Percentiles rank a stretch among this genome's conserved stretches.
Evolutionary conservation across 1,140 invertebrate species (phyloP).

Genomic region (Lepidotrigona ventralis): DNA sequence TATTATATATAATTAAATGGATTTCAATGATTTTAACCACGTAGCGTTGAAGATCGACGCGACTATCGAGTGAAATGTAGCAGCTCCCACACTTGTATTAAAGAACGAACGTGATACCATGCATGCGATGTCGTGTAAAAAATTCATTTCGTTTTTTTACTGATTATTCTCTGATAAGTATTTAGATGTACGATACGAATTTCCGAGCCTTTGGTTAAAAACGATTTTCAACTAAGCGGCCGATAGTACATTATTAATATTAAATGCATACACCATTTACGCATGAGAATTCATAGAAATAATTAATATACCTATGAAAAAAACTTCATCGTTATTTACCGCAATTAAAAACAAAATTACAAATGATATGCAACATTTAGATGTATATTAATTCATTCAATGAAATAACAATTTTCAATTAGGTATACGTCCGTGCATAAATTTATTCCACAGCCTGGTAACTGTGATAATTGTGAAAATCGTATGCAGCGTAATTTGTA

Average conservation of each 20-base stretch:
- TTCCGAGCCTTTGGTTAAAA: not conserved
- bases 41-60: not conserved
- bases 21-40: too few relatives aligned
- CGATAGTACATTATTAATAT: not conserved
- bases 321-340: too few relatives aligned
- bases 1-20: not conserved
- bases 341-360: too few relatives aligned
- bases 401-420: too few relatives aligned
- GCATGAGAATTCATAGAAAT: not conserved
- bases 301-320: not conserved
- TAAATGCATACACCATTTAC: not conserved
- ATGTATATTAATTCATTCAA: too few relatives aligned
- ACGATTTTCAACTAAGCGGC: not conserved
- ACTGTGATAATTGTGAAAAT: too few relatives aligned
- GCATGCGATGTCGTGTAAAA: conserved; percentile 49
- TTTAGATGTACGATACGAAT: not conserved
- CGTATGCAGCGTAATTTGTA: too few relatives aligned
- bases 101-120: not conserved
- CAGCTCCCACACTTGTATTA: not conserved
- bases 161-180: conserved; percentile 43
- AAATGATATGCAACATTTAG: too few relatives aligned
- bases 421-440: too few relatives aligned
- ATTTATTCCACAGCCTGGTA: too few relatives aligned
- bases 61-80: not conserved
- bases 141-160: conserved; percentile 48